phyloP scores from a whole-genome alignment of 2,888 invertebrate genomes.

The Linnaemya vulpina region DNA sequence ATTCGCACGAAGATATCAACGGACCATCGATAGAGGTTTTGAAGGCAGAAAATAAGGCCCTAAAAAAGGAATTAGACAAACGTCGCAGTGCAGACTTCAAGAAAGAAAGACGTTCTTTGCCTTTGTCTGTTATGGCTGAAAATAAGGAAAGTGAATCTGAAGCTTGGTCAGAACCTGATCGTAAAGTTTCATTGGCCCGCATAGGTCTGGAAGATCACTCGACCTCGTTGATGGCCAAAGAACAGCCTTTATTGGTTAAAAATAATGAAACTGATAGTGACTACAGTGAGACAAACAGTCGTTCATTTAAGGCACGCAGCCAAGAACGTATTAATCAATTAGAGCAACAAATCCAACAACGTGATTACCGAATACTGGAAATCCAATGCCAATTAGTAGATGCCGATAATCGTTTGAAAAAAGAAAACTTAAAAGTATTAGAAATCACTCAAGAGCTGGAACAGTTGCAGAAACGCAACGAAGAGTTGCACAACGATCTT shows the following conservation, averaged over 20 bases:
- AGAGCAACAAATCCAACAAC: constrained; percentile 82
- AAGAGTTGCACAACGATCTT: constrained; percentile 78
- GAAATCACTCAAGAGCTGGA: constrained; percentile 78
- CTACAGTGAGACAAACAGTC: constrained; percentile 74
- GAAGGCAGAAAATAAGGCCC: constrained; percentile 78
- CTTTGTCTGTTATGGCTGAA: constrained; percentile 74
- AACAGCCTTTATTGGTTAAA: constrained; percentile 58
- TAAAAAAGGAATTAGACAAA: constrained; percentile 78
- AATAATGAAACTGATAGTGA: constrained; percentile 81
- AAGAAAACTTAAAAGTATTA: constrained; percentile 78
- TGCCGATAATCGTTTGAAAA: constrained; percentile 80
- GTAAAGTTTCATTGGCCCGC: constrained; percentile 90
- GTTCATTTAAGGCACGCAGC: constrained; percentile 76
- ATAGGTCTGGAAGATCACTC: constrained; percentile 87
- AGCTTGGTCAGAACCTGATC: constrained; percentile 94
- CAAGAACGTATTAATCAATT: constrained; percentile 83
- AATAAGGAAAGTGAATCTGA: constrained; percentile 88
- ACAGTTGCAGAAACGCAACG: constrained; percentile 77
- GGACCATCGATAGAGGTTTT: constrained; percentile 75
- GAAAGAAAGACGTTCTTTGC: constrained; percentile 81
- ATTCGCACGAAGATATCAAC: constrained; percentile 78
- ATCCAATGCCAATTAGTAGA: constrained; percentile 81
- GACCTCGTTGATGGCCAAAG: constrained; percentile 73
- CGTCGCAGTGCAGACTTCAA: constrained; percentile 76
- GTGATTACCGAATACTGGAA: constrained; percentile 83